phyloP scores from a whole-genome alignment of 2,888 invertebrate species.

The Plusia festucae region DNA sequence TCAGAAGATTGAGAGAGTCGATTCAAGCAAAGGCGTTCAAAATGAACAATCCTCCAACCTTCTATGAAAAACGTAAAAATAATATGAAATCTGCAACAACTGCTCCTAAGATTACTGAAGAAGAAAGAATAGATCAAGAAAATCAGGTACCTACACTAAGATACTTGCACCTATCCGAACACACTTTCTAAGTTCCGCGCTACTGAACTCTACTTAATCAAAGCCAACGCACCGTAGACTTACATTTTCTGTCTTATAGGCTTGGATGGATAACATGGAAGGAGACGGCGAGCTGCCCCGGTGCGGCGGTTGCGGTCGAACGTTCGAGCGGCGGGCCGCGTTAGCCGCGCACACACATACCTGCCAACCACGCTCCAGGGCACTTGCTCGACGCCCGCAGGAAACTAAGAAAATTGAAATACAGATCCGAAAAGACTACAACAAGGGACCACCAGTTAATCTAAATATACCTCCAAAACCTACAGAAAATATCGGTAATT shows the following conservation, averaged over 20 bases:
- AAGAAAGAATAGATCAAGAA: conserved; percentile 87
- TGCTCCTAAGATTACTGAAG: conserved; percentile 77
- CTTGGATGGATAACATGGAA: conserved; percentile 92
- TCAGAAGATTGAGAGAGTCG: conserved; percentile 91
- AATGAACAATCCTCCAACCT: conserved; percentile 89
- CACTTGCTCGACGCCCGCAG: conserved; percentile 65
- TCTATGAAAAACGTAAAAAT: conserved; percentile 82
- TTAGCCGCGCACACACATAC: conserved; percentile 92
- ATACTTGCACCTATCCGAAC: too few species aligned
- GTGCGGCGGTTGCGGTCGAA: conserved; percentile 92
- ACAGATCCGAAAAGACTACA: conserved; percentile 84
- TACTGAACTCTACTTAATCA: too few species aligned
- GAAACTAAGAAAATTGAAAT: conserved; percentile 81
- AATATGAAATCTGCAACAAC: conserved; percentile 65
- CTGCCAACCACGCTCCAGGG: conserved; percentile 88
- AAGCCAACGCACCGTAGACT: too few species aligned
- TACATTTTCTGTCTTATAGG: conserved; percentile 64
- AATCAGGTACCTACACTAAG: conserved; percentile 82
- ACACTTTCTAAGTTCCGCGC: too few species aligned
- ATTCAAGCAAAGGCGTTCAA: conserved; percentile 91
- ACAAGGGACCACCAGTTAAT: conserved; percentile 73
- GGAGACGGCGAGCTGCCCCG: conserved; percentile 90
- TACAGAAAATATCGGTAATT: conserved; percentile 58
- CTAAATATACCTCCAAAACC: conserved; percentile 53
- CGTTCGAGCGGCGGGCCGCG: conserved; percentile 93